phyloP scores from a whole-genome alignment of 2,888 invertebrate genomes.

The Orthonychiurus folsomi region DNA sequence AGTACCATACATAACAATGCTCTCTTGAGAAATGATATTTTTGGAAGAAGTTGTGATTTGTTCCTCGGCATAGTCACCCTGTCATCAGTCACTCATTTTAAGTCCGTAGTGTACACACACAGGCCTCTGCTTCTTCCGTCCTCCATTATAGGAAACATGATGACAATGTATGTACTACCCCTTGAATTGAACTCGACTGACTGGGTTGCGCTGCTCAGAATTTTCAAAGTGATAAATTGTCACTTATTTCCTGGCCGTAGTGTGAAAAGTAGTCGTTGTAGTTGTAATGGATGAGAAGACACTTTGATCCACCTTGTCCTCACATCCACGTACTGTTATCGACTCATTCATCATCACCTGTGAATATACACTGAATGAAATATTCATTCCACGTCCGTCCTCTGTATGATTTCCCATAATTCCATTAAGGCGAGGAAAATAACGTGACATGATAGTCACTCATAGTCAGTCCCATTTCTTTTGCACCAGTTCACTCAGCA shows the following conservation, averaged over 20 bases:
- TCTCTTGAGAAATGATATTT: neutral
- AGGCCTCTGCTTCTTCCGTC: neutral
- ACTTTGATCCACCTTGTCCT: neutral
- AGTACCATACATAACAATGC: no score
- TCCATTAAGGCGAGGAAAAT: neutral
- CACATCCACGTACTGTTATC: neutral
- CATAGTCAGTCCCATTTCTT: no score
- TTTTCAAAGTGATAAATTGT: neutral
- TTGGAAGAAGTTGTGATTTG: neutral
- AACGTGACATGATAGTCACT: no score
- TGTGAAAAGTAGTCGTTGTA: neutral
- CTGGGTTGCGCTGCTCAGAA: neutral
- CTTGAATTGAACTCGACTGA: no score
- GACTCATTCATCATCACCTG: neutral
- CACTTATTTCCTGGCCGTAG: neutral
- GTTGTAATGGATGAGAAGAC: neutral
- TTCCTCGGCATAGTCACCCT: neutral
- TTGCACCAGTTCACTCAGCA: no score
- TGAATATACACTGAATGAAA: neutral
- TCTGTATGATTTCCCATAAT: neutral
- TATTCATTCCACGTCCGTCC: neutral
- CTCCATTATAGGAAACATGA: neutral
- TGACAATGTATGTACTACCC: no score
- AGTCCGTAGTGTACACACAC: no score
- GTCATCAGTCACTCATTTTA: neutral